phyloP scores from a whole-genome alignment of 2,888 invertebrate species.

The Agonopterix heracliana region DNA sequence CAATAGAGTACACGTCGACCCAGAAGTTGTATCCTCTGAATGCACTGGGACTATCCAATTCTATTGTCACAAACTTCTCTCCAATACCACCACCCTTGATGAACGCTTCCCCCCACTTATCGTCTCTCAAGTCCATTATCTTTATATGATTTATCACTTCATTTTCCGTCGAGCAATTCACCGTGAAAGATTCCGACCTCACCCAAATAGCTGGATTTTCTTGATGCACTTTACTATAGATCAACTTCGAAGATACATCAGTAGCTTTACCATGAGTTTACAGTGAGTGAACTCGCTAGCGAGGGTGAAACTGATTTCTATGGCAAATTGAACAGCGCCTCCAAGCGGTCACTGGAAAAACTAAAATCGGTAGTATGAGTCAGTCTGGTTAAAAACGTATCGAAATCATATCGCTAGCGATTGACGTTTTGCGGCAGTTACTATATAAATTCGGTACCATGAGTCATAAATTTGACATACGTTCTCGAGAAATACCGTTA shows the following conservation, averaged over 20 bases:
- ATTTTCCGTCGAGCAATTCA: slow-evolving; percentile 31
- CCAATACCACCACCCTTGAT: slow-evolving; percentile 54
- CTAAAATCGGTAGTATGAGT: no score
- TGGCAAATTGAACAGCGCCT: no score
- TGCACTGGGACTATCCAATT: slow-evolving; percentile 47
- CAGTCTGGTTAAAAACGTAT: no score
- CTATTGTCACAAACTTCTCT: slow-evolving; percentile 43
- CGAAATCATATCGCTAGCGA: no score
- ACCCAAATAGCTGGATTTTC: slow-evolving; percentile 55
- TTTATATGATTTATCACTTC: slow-evolving; percentile 56
- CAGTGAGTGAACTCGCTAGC: no score
- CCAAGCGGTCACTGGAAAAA: no score
- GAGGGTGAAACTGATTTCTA: no score
- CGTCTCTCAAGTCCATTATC: slow-evolving; percentile 43
- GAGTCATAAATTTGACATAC: no score
- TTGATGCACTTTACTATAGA: slow-evolving; percentile 55
- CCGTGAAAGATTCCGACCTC: slow-evolving; percentile 41
- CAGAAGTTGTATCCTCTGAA: slow-evolving; percentile 56
- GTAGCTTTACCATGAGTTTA: no score
- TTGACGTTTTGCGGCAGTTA: no score
- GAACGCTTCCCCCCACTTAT: slow-evolving; percentile 50
- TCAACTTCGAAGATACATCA: slow-evolving; percentile 45
- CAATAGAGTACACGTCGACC: slow-evolving; percentile 52
- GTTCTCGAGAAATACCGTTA: no score
- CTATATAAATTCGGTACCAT: no score